Conservation (phyloP, 1,140 invertebrate species). For the Leptestheria dahalacensis region DNA sequence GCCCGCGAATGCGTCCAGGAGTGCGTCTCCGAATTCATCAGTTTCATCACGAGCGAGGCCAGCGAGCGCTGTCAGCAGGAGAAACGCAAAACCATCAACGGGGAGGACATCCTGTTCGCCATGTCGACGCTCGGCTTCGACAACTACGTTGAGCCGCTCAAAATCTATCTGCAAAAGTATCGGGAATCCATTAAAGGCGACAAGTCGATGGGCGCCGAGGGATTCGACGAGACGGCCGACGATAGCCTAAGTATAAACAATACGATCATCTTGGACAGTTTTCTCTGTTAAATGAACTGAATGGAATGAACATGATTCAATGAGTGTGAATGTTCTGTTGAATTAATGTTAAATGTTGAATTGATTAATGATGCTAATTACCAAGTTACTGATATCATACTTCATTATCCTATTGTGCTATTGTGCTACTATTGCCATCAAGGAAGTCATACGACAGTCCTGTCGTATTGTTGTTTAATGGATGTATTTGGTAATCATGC, state of each 20-base stretch:
- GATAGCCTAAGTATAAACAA: conserved; percentile 18
- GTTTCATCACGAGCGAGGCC: conserved; percentile 96
- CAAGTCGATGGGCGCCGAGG: conserved; percentile 18
- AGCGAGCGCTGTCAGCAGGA: conserved; percentile 93
- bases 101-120: conserved; percentile 93
- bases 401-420: too few relatives aligned
- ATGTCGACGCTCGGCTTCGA: conserved; percentile 96
- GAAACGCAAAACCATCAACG: conserved; percentile 97
- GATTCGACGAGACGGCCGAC: conserved; percentile 22
- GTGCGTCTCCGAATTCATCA: conserved; percentile 98
- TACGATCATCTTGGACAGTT: background rate
- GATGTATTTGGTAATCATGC: too few relatives aligned
- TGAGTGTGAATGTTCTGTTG: background rate
- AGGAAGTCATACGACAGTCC: too few relatives aligned
- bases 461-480: too few relatives aligned
- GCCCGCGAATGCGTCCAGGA: conserved; percentile 98
- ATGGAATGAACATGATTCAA: background rate
- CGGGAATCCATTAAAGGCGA: conserved; percentile 48
- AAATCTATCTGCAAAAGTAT: conserved; percentile 92
- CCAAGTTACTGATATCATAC: too few relatives aligned
- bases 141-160: conserved; percentile 94
- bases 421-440: too few relatives aligned
- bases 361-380: too few relatives aligned
- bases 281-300: background rate
- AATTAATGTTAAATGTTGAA: too few relatives aligned